These are phyloP conservation scores for Hedychridium roseum DNA, from an alignment of 2,888 invertebrate species.

Conservation along the genomic window DNA sequence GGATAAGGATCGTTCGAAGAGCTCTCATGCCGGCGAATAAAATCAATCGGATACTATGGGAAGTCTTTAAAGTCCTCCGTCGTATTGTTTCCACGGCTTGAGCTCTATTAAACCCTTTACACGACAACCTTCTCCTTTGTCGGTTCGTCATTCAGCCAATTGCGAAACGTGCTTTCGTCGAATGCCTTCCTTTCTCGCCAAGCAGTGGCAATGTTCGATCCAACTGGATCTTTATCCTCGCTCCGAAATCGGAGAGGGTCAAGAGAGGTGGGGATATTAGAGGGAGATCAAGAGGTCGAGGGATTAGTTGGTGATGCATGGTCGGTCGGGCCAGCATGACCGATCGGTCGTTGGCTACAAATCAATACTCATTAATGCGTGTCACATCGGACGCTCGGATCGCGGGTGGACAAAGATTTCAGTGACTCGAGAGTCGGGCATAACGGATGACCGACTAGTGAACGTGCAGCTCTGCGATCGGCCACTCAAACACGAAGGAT, in stretches of 20 bases:
- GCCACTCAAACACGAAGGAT: slow-evolving; percentile 15
- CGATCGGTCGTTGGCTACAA: slow-evolving; percentile 38
- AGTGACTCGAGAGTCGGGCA: slow-evolving; percentile 34
- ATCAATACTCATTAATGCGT: slow-evolving; percentile 57
- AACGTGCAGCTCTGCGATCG: slow-evolving; percentile 41
- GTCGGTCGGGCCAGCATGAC: slow-evolving; percentile 32
- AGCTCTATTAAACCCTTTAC: not conserved
- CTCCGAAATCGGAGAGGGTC: slow-evolving; percentile 17
- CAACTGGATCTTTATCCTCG: not conserved
- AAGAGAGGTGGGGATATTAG: no score
- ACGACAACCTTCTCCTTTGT: no score
- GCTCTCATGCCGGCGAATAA: not conserved
- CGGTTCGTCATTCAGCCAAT: no score
- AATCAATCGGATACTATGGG: not conserved
- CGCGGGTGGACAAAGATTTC: slow-evolving; percentile 42
- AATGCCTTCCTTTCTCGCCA: slow-evolving; percentile 9
- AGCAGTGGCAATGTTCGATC: not conserved
- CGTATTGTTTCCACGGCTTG: not conserved
- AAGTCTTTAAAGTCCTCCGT: not conserved
- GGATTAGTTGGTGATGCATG: slow-evolving; percentile 25
- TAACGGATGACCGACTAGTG: slow-evolving; percentile 55
- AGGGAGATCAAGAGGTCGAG: slow-evolving; percentile 15
- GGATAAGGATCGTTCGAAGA: not conserved
- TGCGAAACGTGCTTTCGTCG: slow-evolving; percentile 13
- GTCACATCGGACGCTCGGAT: slow-evolving; percentile 48